Percentiles rank a stretch among this genome's conserved stretches.
Conservation (phyloP, 2,888 invertebrate genomes). For the Philereme vetulata region DNA sequence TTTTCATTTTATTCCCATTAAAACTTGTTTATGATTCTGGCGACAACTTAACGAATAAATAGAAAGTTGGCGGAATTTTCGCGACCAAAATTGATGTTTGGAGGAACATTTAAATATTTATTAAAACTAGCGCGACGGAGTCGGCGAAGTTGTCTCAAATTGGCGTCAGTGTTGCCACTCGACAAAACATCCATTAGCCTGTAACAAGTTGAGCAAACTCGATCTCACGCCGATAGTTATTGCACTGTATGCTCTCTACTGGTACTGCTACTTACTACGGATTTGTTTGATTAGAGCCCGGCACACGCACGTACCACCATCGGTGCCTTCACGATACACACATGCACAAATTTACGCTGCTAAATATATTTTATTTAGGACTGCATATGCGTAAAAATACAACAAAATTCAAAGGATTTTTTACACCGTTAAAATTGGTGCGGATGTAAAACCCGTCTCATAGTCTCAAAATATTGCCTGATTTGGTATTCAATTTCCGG, state of each 20-base stretch:
- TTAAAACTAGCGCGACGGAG: slow-evolving; percentile 40
- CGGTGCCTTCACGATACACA: too few relatives aligned
- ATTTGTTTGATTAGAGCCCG: slow-evolving; percentile 8
- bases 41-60: slow-evolving; percentile 44
- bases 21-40: slow-evolving; percentile 45
- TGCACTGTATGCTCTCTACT: slow-evolving; percentile 12
- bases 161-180: slow-evolving; percentile 16
- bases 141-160: slow-evolving; percentile 2
- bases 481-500: slow-evolving; percentile 24
- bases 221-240: slow-evolving; percentile 12
- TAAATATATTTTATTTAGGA: too few relatives aligned
- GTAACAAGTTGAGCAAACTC: slow-evolving; percentile 28
- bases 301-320: too few relatives aligned
- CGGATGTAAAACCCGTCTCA: slow-evolving; percentile 2
- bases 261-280: slow-evolving; percentile 7
- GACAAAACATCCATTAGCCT: slow-evolving; percentile 23
- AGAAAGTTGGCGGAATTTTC: slow-evolving; percentile 41
- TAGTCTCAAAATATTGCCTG: slow-evolving; percentile 7
- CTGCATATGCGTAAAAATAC: neutral
- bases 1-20: slow-evolving; percentile 46
- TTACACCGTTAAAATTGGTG: slow-evolving; percentile 3
- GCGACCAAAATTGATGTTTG: slow-evolving; percentile 40
- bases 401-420: neutral
- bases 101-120: slow-evolving; percentile 47
- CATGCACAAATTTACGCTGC: neutral